Conservation (phyloP, 2,113 vertebrate species). For the Osmerus eperlanus region DNA sequence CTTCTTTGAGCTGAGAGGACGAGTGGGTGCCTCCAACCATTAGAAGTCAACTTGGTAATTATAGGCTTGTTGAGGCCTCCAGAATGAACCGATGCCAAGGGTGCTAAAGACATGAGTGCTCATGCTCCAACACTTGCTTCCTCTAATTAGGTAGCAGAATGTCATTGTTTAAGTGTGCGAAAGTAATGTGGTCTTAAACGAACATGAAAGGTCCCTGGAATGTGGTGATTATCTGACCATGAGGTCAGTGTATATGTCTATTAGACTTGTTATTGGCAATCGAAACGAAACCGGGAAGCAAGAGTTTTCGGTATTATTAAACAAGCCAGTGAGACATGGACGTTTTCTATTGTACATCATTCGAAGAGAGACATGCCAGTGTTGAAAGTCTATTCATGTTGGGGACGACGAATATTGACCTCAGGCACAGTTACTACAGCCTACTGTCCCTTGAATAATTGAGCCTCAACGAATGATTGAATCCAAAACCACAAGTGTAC, state of each 20-base stretch:
- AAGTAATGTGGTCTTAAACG: not conserved
- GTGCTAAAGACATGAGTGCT: conserved; percentile 5
- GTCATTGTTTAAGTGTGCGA: conserved; percentile 8
- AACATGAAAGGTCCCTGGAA: not conserved
- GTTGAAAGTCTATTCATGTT: too few species aligned
- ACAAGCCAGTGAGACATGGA: too few species aligned
- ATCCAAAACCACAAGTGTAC: not conserved
- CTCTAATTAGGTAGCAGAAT: conserved; percentile 14
- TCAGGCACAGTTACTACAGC: too few species aligned
- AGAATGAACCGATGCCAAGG: not conserved
- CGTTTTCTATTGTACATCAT: too few species aligned
- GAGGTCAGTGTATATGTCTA: too few species aligned
- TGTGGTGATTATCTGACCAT: not conserved
- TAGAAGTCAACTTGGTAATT: conserved; percentile 21
- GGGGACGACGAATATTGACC: too few species aligned
- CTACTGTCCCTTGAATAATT: too few species aligned
- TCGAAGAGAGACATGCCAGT: too few species aligned
- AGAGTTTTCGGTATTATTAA: too few species aligned
- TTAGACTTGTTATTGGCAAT: too few species aligned
- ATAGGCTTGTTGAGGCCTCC: not conserved
- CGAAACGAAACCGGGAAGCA: too few species aligned
- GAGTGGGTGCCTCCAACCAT: conserved; percentile 8
- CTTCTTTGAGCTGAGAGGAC: conserved; percentile 10
- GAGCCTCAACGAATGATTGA: not conserved
- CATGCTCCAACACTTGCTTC: conserved; percentile 5